Percentiles rank a stretch among this genome's conserved stretches.
phyloP scores from a whole-genome alignment of 2,888 invertebrate genomes.

The Brachylomia viminalis region DNA sequence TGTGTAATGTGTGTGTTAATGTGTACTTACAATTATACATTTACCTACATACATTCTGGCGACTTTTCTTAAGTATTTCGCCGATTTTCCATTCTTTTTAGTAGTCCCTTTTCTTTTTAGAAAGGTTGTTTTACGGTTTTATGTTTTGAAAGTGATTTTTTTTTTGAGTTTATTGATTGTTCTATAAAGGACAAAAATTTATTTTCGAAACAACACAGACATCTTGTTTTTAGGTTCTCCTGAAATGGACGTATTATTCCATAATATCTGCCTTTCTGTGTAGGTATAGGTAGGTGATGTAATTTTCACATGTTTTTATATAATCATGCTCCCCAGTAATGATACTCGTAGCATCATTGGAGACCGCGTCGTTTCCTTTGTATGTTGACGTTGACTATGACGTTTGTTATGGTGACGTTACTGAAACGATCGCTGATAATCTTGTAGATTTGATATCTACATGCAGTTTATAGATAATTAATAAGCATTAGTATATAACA shows the following conservation, averaged over 20 bases:
- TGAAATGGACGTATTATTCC: not conserved
- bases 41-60: not conserved
- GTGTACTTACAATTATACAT: too few relatives aligned
- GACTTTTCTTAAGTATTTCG: not conserved
- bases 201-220: not conserved
- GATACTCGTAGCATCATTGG: too few relatives aligned
- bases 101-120: not conserved
- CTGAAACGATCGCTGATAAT: conserved; percentile 36
- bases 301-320: not conserved
- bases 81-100: not conserved
- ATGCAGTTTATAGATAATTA: conserved; percentile 26
- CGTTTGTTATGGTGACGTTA: too few relatives aligned
- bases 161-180: not conserved
- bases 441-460: conserved; percentile 40
- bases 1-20: too few relatives aligned
- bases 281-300: not conserved
- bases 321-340: not conserved
- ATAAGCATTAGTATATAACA: conserved; percentile 30
- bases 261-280: not conserved
- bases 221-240: not conserved
- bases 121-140: not conserved
- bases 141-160: not conserved
- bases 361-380: too few relatives aligned
- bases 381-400: too few relatives aligned
- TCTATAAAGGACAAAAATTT: not conserved